These are phyloP conservation scores for Thaumetopoea pityocampa DNA, from an alignment of 1,140 invertebrate species.

Conservation along the genomic window DNA sequence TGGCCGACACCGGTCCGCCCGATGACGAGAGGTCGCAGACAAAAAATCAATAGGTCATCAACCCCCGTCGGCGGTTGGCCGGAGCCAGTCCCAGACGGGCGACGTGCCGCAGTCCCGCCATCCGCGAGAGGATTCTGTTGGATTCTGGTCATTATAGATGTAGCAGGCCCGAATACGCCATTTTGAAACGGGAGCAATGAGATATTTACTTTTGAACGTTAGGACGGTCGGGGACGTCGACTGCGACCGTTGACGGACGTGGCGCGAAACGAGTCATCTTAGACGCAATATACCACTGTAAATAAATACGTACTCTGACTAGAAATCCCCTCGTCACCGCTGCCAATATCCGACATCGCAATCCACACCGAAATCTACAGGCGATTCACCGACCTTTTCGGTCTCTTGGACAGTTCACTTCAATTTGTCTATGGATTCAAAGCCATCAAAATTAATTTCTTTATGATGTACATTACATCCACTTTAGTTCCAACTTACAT, in stretches of 20 bases:
- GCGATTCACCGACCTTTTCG: conserved; percentile 69
- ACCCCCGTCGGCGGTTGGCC: conserved; percentile 51
- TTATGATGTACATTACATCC: conserved; percentile 25
- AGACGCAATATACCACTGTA: conserved; percentile 42
- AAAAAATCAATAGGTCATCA: conserved; percentile 74
- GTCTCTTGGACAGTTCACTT: conserved; percentile 58
- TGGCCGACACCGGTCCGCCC: conserved; percentile 53
- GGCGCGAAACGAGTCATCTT: conserved; percentile 37
- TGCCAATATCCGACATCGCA: conserved; percentile 84
- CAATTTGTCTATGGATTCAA: conserved; percentile 60
- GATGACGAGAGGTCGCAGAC: conserved; percentile 74
- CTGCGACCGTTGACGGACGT: conserved; percentile 39
- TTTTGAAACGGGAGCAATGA: conserved; percentile 76
- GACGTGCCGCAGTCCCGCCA: conserved; percentile 48
- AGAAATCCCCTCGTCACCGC: conserved; percentile 83
- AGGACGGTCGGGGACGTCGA: conserved; percentile 39
- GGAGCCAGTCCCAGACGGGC: conserved; percentile 51
- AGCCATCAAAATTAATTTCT: conserved; percentile 60
- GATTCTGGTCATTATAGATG: conserved; percentile 44
- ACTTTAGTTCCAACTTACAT: background rate
- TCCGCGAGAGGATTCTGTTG: conserved; percentile 42
- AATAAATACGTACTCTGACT: conserved; percentile 82
- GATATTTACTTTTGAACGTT: conserved; percentile 72
- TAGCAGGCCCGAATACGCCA: conserved; percentile 68
- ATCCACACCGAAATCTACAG: conserved; percentile 75